Conservation (phyloP, 1,140 invertebrate genomes). For the Atta colombica region DNA sequence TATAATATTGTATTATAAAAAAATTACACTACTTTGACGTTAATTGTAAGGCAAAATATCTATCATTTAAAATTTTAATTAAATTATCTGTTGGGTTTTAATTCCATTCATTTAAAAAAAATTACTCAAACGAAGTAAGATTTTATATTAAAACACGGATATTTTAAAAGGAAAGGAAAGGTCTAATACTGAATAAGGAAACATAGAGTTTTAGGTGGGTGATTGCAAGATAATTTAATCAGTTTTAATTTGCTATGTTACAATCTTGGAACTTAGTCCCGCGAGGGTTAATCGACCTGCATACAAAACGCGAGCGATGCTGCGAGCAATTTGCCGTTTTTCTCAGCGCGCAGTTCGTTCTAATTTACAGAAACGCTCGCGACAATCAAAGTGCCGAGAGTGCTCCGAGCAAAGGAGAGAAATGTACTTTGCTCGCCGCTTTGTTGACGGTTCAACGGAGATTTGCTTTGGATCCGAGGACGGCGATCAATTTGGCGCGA, state of each 20-base stretch:
- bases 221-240: conserved; percentile 29
- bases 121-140: background rate
- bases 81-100: background rate
- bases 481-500: conserved; percentile 59
- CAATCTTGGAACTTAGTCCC: conserved; percentile 8
- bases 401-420: conserved; percentile 44
- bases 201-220: background rate
- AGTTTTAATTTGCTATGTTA: conserved; percentile 10
- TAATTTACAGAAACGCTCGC: conserved; percentile 57
- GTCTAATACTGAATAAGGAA: background rate
- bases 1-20: background rate
- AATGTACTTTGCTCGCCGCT: conserved; percentile 62
- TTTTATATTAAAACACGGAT: background rate
- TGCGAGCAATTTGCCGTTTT: conserved; percentile 57
- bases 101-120: background rate
- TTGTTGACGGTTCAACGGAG: conserved; percentile 60
- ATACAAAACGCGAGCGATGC: conserved; percentile 55
- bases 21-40: background rate
- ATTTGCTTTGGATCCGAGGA: conserved; percentile 51
- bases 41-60: background rate
- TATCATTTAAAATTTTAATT: conserved; percentile 2
- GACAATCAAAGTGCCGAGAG: conserved; percentile 56
- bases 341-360: conserved; percentile 47
- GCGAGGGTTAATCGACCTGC: conserved; percentile 52
- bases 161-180: background rate